Conservation (phyloP, 2,888 invertebrate species). For the Brachynemurus nebulosus region DNA sequence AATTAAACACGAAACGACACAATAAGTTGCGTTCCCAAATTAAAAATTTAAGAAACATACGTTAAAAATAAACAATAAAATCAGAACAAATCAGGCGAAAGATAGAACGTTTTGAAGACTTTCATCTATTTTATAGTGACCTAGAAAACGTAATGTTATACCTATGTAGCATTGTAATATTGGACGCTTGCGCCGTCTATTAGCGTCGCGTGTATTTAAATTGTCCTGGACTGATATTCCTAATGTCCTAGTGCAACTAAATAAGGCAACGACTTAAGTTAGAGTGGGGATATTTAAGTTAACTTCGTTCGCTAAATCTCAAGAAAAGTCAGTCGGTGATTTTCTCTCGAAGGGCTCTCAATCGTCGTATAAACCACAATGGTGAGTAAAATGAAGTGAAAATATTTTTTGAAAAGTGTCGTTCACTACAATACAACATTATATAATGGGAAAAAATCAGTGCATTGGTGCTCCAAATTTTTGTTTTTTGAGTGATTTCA, state of each 20-base stretch:
- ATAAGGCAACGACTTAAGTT: slow-evolving; percentile 5
- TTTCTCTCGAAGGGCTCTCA: not conserved
- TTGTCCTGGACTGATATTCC: slow-evolving; percentile 3
- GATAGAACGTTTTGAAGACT: no score
- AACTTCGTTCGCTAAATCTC: not conserved
- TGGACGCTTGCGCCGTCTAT: not conserved
- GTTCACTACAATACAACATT: no score
- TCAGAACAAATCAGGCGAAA: not conserved
- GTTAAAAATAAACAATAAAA: no score
- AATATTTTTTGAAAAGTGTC: no score
- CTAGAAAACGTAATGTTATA: slow-evolving; percentile 4
- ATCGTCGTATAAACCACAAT: slow-evolving; percentile 4
- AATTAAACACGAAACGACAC: no score
- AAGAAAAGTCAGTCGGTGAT: slow-evolving; percentile 7
- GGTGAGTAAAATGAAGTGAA: slow-evolving; percentile 5
- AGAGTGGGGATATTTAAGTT: slow-evolving; percentile 4
- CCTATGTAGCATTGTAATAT: slow-evolving; percentile 1
- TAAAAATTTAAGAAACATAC: no score
- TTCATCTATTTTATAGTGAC: no score
- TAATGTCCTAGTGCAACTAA: slow-evolving; percentile 6
- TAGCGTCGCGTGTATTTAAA: not conserved
- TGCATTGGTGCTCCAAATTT: no score
- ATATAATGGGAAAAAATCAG: no score
- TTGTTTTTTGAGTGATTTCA: no score
- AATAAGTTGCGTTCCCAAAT: no score